These are phyloP conservation scores for Gymnothorax reevesii DNA, from an alignment of 2,797 vertebrate genomes.

Conservation along the genomic window DNA sequence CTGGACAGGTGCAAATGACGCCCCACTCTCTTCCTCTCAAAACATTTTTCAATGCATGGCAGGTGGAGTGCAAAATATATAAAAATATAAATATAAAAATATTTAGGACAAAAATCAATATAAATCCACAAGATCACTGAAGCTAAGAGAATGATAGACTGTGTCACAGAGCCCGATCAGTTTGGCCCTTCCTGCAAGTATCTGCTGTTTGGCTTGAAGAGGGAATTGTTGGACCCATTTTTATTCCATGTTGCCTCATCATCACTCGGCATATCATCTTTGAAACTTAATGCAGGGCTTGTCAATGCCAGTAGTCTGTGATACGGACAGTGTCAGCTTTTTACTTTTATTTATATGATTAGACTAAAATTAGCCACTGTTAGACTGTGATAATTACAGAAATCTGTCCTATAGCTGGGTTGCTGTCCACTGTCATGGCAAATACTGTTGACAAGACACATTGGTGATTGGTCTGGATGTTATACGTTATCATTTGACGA, in stretches of 20 bases:
- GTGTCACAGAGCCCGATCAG: background rate
- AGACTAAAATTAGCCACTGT: background rate
- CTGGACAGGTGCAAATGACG: background rate
- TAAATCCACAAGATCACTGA: background rate
- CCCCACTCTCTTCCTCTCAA: background rate
- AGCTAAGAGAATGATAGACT: background rate
- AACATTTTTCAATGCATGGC: background rate
- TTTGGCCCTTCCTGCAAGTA: background rate
- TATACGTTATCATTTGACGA: background rate
- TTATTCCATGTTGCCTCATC: background rate
- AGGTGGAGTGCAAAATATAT: background rate
- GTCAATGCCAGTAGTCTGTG: background rate
- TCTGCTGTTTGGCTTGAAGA: background rate
- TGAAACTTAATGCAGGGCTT: background rate
- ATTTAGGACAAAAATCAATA: background rate
- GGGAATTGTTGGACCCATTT: background rate
- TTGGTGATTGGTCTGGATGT: background rate
- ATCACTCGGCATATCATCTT: background rate
- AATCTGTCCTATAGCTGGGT: background rate
- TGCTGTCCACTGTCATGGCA: background rate
- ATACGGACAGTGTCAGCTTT: conserved; percentile 3
- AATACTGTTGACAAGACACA: background rate
- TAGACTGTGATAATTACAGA: background rate
- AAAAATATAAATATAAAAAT: background rate
- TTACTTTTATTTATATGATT: background rate